Conservation (phyloP, 2,113 vertebrate genomes). For the Thunnus maccoyii region DNA sequence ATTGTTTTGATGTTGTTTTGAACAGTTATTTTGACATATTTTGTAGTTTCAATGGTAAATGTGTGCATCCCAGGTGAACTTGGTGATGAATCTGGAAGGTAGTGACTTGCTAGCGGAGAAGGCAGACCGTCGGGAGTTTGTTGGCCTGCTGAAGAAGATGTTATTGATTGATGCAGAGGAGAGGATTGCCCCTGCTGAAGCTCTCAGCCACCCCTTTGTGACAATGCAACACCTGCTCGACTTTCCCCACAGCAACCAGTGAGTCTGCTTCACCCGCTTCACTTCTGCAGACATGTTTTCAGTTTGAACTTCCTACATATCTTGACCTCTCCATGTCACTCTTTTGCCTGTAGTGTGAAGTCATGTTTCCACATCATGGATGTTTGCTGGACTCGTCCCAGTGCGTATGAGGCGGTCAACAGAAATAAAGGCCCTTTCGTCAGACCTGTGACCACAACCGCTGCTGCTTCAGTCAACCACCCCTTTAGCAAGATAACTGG, state of each 20-base stretch:
- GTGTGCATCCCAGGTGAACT: slow-evolving; percentile 90
- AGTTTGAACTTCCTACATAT: neutral
- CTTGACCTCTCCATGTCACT: neutral
- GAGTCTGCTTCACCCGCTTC: slow-evolving; percentile 62
- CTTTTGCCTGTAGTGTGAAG: slow-evolving; percentile 88
- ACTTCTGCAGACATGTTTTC: neutral
- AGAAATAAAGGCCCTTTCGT: slow-evolving; percentile 92
- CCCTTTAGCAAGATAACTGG: slow-evolving; percentile 92
- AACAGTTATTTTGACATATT: neutral
- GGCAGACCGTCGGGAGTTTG: slow-evolving; percentile 96
- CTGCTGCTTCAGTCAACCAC: slow-evolving; percentile 86
- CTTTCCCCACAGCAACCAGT: slow-evolving; percentile 99
- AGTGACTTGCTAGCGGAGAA: slow-evolving; percentile 97
- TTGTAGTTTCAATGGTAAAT: neutral
- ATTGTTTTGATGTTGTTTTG: neutral
- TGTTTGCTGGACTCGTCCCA: slow-evolving; percentile 92
- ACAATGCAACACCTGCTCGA: slow-evolving; percentile 98
- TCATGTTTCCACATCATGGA: slow-evolving; percentile 99
- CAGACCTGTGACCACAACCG: slow-evolving; percentile 88
- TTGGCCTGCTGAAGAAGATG: slow-evolving; percentile 98
- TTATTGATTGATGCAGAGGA: slow-evolving; percentile 96
- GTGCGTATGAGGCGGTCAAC: slow-evolving; percentile 88
- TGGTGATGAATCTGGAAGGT: slow-evolving; percentile 99
- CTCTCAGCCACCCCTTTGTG: slow-evolving; percentile 95
- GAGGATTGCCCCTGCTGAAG: slow-evolving; percentile 93